Conservation (phyloP, 2,888 invertebrate genomes). For the Apodemia duryi region DNA sequence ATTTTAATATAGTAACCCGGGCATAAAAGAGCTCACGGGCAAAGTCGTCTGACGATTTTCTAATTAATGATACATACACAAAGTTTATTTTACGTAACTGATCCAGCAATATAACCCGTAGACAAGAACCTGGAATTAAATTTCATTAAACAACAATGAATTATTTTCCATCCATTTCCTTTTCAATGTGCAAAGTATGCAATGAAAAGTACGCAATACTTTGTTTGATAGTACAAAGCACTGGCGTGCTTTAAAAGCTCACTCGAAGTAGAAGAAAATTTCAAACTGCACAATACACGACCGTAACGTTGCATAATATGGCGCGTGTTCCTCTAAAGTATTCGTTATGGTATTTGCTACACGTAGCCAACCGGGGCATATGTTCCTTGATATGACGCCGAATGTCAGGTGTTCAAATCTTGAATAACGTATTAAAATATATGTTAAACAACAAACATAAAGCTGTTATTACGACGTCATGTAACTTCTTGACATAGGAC, state of each 20-base stretch:
- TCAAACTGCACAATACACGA: conserved; percentile 65
- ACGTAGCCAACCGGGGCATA: conserved; percentile 76
- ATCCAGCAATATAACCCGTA: neutral
- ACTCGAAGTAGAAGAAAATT: conserved; percentile 58
- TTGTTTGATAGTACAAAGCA: conserved; percentile 37
- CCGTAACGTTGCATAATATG: conserved; percentile 74
- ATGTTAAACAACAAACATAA: conserved; percentile 44
- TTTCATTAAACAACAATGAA: conserved; percentile 16
- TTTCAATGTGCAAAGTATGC: conserved; percentile 20
- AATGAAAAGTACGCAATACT: conserved; percentile 34
- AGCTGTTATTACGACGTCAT: conserved; percentile 41
- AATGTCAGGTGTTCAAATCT: conserved; percentile 77
- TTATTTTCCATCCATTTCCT: conserved; percentile 17
- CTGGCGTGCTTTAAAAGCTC: conserved; percentile 50
- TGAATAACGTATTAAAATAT: conserved; percentile 43
- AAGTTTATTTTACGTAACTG: no score
- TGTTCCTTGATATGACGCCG: conserved; percentile 75
- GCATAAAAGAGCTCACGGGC: no score
- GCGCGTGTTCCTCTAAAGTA: conserved; percentile 75
- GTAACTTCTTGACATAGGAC: conserved; percentile 41
- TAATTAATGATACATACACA: no score
- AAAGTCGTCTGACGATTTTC: no score
- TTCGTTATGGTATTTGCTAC: conserved; percentile 79
- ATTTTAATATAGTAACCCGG: no score
- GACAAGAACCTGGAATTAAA: neutral